Conservation (phyloP, 2,113 vertebrate genomes). For the Toxotes chatareus region DNA sequence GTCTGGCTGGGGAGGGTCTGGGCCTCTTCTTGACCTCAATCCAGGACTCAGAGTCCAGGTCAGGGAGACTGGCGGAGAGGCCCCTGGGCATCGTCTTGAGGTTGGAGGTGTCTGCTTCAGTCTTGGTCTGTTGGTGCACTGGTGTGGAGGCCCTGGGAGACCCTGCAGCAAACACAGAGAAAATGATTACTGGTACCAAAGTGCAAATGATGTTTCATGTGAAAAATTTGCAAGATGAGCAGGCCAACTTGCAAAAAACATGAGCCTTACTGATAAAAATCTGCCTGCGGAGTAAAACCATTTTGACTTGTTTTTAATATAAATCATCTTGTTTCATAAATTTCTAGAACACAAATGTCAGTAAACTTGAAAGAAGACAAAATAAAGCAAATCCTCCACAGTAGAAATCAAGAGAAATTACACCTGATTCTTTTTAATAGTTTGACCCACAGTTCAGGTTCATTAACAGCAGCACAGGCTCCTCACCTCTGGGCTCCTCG, state of each 20-base stretch:
- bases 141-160: conserved; percentile 87
- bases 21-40: conserved; percentile 99
- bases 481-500: conserved; percentile 89
- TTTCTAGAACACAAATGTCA: too few relatives aligned
- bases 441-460: neutral
- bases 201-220: neutral
- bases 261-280: neutral
- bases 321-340: neutral
- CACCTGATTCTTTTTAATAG: neutral
- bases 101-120: conserved; percentile 90
- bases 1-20: conserved; percentile 91
- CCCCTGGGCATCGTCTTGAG: conserved; percentile 98
- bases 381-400: neutral
- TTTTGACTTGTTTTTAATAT: neutral
- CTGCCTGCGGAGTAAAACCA: neutral
- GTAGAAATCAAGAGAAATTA: neutral
- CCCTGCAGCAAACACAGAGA: conserved; percentile 85
- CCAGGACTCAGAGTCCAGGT: conserved; percentile 97
- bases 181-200: neutral
- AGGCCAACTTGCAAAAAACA: neutral
- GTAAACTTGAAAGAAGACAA: too few relatives aligned
- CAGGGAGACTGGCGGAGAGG: conserved; percentile 94
- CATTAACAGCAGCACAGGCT: neutral
- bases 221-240: neutral
- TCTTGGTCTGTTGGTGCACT: conserved; percentile 79